Percentiles rank a stretch among this genome's conserved stretches.
Conservation (phyloP, 2,888 invertebrate genomes). For the Xiphydria camelus region DNA sequence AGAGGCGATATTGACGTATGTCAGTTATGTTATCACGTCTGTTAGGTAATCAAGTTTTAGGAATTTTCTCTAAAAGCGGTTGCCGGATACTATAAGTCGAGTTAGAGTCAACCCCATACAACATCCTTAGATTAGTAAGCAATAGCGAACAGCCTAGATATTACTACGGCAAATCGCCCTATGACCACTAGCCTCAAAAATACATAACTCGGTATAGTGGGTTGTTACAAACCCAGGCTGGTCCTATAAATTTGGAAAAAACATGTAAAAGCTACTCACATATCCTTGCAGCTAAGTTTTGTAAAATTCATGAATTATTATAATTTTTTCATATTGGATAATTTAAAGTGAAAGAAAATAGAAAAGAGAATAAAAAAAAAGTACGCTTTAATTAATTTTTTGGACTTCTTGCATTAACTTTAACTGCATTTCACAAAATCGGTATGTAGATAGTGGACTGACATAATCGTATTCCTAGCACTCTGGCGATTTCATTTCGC, state of each 20-base stretch:
- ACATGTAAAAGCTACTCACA: neutral
- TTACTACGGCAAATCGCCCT: neutral
- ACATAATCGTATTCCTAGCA: conserved; percentile 4
- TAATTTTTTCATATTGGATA: conserved; percentile 1
- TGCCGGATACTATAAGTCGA: no score
- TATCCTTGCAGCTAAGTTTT: neutral
- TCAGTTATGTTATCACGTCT: no score
- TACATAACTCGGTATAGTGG: neutral
- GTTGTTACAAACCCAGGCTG: neutral
- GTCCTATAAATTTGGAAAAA: no score
- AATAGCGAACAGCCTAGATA: neutral
- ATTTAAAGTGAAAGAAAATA: neutral
- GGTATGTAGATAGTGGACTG: neutral
- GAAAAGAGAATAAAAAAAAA: conserved; percentile 3
- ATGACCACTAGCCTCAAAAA: neutral
- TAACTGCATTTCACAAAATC: neutral
- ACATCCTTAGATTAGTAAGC: no score
- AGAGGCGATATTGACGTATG: no score
- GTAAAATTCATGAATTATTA: conserved; percentile 6
- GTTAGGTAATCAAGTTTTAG: no score
- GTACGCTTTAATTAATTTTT: neutral
- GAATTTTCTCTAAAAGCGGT: no score
- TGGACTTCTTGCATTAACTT: conserved; percentile 1
- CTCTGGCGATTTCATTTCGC: conserved; percentile 2
- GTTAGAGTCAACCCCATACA: no score